A percentile compares a stretch with the other conserved stretches of the same genome.
Evolutionary conservation across 2,113 vertebrate species (phyloP).

Genomic region (Urocitellus parryii): DNA sequence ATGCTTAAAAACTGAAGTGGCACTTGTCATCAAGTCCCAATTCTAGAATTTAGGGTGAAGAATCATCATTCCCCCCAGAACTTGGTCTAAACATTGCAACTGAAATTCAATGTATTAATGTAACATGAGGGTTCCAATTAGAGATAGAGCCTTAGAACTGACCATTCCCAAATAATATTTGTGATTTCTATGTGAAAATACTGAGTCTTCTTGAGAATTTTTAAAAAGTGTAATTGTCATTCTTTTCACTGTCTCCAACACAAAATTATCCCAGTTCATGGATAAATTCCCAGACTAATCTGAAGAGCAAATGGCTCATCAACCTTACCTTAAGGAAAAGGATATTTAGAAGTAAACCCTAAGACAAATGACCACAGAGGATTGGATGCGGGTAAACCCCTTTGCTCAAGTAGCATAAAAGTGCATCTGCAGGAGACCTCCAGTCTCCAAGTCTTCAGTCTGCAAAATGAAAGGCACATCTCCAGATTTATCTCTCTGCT

Average conservation of each 20-base stretch:
- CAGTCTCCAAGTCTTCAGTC: not conserved
- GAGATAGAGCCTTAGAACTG: not conserved
- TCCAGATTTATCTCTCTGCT: not conserved
- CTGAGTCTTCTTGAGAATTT: not conserved
- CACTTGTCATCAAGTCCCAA: not conserved
- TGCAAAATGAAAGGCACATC: not conserved
- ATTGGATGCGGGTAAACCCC: not conserved
- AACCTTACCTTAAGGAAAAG: not conserved
- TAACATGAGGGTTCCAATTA: not conserved
- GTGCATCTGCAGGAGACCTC: not conserved
- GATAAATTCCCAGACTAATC: not conserved
- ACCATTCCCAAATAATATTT: slow-evolving; percentile 35
- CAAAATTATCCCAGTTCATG: not conserved
- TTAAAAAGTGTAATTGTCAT: not conserved
- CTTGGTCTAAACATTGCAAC: not conserved
- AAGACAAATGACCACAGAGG: slow-evolving; percentile 29
- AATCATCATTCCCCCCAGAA: slow-evolving; percentile 1
- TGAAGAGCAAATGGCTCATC: slow-evolving; percentile 48
- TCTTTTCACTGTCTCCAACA: slow-evolving; percentile 23
- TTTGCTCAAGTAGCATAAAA: not conserved
- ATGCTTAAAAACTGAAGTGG: not conserved
- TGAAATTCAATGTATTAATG: not conserved
- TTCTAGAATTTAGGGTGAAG: slow-evolving; percentile 33
- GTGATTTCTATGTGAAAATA: slow-evolving; percentile 11
- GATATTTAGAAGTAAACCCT: not conserved